Evolutionary conservation across 2,113 vertebrate species (phyloP).

Genomic region (Phoxinus phoxinus): DNA sequence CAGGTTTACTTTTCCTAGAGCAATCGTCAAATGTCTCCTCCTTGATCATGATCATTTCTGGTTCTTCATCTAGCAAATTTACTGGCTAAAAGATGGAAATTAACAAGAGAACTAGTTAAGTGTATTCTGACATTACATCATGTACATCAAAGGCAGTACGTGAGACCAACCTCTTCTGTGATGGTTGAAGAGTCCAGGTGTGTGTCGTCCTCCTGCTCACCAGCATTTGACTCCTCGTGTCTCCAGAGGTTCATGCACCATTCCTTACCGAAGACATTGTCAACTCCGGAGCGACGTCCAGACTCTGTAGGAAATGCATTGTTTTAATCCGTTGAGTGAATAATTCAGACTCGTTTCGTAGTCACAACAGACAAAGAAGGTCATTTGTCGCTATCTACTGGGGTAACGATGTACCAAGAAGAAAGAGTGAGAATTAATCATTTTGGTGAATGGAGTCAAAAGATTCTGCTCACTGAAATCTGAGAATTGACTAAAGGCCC

Average conservation of each 20-base stretch:
- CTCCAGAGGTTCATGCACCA: conserved; percentile 80
- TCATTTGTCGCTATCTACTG: background rate
- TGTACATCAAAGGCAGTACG: background rate
- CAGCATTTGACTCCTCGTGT: conserved; percentile 58
- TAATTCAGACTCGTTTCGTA: background rate
- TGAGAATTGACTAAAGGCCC: too few species aligned
- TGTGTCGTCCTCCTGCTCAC: conserved; percentile 14
- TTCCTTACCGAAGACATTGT: conserved; percentile 78
- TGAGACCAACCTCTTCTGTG: background rate
- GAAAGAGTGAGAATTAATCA: background rate
- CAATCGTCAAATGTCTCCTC: conserved; percentile 76
- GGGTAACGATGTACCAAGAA: background rate
- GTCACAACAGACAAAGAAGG: background rate
- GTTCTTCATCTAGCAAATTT: conserved; percentile 69
- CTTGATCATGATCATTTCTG: conserved; percentile 75
- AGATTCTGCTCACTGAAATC: background rate
- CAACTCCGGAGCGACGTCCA: conserved; percentile 69
- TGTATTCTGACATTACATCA: background rate
- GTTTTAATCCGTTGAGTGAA: background rate
- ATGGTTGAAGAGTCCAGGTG: conserved; percentile 19
- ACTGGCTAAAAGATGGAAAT: conserved; percentile 61
- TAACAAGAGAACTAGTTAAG: background rate
- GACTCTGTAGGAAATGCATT: conserved; percentile 21
- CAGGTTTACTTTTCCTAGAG: conserved; percentile 57
- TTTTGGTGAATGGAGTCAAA: background rate